Evolutionary conservation across 2,113 vertebrate species (phyloP), one percentile per base, ranked within the genome.

Genomic region (Caracal caracal): DNA sequence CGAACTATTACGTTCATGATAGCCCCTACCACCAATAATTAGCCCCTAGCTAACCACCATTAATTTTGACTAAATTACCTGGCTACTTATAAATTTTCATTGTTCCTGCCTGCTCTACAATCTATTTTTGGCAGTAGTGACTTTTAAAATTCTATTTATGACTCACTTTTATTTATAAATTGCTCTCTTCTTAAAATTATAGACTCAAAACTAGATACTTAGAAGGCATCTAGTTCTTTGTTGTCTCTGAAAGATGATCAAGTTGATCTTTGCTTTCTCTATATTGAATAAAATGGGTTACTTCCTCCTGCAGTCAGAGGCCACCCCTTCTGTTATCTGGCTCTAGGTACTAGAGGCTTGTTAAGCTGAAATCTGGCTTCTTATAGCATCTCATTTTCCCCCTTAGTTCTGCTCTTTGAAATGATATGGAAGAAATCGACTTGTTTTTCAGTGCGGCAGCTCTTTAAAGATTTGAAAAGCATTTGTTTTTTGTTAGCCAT

Each of bases 401-500:
- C 24, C 37, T 47, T 51, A 73, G 2, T 93, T 93, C 61, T 97
- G 33, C 10, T 85, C 43, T 95, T 95, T 43, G 81, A 91, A 91
- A 78, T 19, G 92, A 2, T 70, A 80, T 90, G 43, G 43, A 63
- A 66, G 63, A 95, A 70, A 76, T 95, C 7, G 33, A 26, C 26
- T 53, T 73, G 8, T 79, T 95, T 94, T 94, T 92, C 51, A 92
- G 10, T 75, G 49, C 75, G 33, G 63, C 40, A 53, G 53, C 76
- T 94, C 84, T 92, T 86, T 76, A 76, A 85, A 81, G 56, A 85
- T 76, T 93, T 80, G 65, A 53, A 93, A 88, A 33, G 17, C 5
- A 26, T 37, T 87, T 83, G 26, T 7, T 33, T 93, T 96, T 79
- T 61, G 35, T 40, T 88, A 63, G 30, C 12, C 90, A 16, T 76